Base-by-base conservation (phyloP, 2,888 invertebrate species). In the Scaptomyza parva region DNA sequence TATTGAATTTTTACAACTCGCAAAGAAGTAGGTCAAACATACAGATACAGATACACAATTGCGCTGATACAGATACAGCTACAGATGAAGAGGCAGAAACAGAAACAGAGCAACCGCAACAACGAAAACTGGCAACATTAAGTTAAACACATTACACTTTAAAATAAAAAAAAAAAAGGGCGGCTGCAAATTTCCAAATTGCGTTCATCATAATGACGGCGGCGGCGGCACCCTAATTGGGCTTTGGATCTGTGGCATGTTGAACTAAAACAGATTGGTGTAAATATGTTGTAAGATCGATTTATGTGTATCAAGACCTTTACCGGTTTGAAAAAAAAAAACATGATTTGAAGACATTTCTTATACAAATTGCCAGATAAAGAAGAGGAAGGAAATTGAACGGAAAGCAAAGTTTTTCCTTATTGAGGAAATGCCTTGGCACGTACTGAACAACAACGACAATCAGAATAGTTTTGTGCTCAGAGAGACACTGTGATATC, bases 1-100 rank as follows among this genome's bases (percentile, higher is more conserved):
- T 81, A 81, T 81, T 81, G 80, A 84, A 81, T 81, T 81, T 81
- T 81, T 84, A 81, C 80, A 81, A 81, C 80, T 73, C 70, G 75
- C 64, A 72, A 22, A 28, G 52, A 81, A 81, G 80, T 81, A 78
- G 80, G 84, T 81, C 80, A 81, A 84, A 81, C 72, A 80, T 69
- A 72, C 55, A 57, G 45, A 39, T 33, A 58, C 60, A 43, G 51
- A 58, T 48, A 55, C 60, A 50, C n/a, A n/a, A n/a, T n/a, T n/a
- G n/a, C n/a, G n/a, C n/a, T n/a, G 14, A 53, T 33, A 58, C 60
- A 43, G 51, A 58, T 48, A 55, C 60, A 50, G 24, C 33, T 12
- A 45, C 17, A 45, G 9, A 22, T 20, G 18, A 54, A 43, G 51
- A 47, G 40, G 18, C 58, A 43, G 51, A 47, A 40, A 55, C 60